These are phyloP conservation scores for Diceros bicornis DNA, from an alignment of 2,797 vertebrate genomes.

Conservation along the genomic window DNA sequence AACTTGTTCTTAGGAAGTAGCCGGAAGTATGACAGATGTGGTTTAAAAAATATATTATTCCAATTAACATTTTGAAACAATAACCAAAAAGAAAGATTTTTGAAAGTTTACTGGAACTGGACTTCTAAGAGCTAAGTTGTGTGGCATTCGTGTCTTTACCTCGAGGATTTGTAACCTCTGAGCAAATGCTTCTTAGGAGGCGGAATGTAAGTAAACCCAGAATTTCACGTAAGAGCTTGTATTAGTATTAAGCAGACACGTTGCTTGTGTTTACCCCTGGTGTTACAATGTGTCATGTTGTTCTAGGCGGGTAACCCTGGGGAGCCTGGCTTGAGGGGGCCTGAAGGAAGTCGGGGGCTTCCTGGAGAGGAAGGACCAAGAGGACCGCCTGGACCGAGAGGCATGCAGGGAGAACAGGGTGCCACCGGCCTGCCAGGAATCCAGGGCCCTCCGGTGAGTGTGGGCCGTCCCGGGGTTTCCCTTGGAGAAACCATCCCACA, in stretches of 20 bases:
- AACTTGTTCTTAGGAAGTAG: background rate
- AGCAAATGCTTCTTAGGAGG: background rate
- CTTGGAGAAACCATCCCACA: background rate
- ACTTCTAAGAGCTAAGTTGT: background rate
- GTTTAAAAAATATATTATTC: background rate
- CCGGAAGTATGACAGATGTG: background rate
- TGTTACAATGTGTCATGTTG: background rate
- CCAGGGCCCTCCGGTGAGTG: constrained; percentile 96
- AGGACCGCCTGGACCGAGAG: constrained; percentile 95
- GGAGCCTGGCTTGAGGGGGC: constrained; percentile 94
- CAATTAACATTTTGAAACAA: constrained; percentile 57
- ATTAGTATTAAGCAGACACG: background rate
- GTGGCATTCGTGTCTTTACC: background rate
- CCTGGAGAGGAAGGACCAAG: constrained; percentile 95
- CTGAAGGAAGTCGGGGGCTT: constrained; percentile 95
- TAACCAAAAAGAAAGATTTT: background rate
- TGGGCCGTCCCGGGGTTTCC: rapidly evolving
- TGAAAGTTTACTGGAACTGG: background rate
- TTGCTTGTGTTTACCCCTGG: background rate
- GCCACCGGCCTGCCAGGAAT: constrained; percentile 94
- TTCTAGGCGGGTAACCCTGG: constrained; percentile 94
- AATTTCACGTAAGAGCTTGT: background rate
- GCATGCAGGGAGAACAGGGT: constrained; percentile 97
- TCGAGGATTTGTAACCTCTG: background rate
- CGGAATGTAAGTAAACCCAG: background rate